Base-by-base conservation (phyloP, 2,888 invertebrate genomes). In the Ectemnius cavifrons region DNA sequence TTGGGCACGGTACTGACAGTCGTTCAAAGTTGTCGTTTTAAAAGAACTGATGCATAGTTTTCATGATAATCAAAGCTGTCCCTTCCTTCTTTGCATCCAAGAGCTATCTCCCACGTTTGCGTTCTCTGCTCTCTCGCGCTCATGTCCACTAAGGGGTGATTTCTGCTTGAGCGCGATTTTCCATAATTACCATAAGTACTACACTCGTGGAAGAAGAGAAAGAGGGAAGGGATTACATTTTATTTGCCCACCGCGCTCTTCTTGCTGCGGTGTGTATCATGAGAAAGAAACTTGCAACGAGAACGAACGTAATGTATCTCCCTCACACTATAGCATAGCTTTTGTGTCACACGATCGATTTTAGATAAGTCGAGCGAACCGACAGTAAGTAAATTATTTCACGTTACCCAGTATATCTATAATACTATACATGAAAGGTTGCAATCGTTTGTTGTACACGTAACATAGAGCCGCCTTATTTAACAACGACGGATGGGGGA, bases 381-480 rank as follows among this genome's bases (percentile, higher is more conserved):
- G 89, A 90, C 90, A 90, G 90, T 91, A 90, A 90, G 90, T 89
- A 90, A 89, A 89, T 56, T 61, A 80, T 57, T 80, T 80, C 75
- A 77, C 72, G 65, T 77, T 80, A 81, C 68, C 60, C 71, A 77
- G 45, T 81, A 66, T 77, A 73, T 64, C 57, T 61, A 66, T 63
- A 61, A 71, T 60, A 68, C 67, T 67, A 37, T 64, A 49, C 52
- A 67, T 67, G 75, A 52, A 61, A 27, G 63, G 63, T 63, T 71
- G 45, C 69, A 64, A 45, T 64, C 62, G 28, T 73, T 64, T 73
- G n/a, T 52, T 59, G 67, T 16, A 16, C 70, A 37, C 60, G 64
- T 62, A 77, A 46, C 46, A 77, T 75, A 62, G 37, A 71, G 27
- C 58, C 57, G 57, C 23, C 45, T 70, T 52, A 77, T 62, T 71